Conservation (phyloP, 64 coral and sea anemone species). For the Porites australiensis region DNA sequence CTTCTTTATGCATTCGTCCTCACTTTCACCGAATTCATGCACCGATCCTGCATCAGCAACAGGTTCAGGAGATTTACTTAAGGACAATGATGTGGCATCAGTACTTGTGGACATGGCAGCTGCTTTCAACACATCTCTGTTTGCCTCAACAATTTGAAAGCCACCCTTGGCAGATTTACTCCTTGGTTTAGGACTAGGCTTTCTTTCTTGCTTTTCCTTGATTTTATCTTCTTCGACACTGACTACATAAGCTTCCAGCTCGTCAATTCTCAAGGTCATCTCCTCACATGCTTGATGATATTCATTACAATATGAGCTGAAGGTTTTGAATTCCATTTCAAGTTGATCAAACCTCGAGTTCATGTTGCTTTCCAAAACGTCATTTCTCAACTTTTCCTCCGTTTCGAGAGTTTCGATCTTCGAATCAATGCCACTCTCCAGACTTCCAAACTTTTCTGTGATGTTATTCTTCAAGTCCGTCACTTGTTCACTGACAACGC, state of each 20-base stretch:
- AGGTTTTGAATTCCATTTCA: neutral
- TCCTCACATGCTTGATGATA: neutral
- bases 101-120: neutral
- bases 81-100: neutral
- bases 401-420: conserved; percentile 21
- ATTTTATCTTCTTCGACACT: conserved; percentile 14
- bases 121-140: neutral
- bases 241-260: conserved; percentile 11
- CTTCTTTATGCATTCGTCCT: neutral
- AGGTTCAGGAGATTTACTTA: neutral
- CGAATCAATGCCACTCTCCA: neutral
- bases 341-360: conserved; percentile 16
- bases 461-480: neutral
- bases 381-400: conserved; percentile 9
- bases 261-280: conserved; percentile 1
- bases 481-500: neutral
- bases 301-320: neutral
- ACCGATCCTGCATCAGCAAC: neutral
- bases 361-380: neutral
- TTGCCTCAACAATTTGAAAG: neutral
- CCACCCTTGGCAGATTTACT: neutral
- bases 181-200: neutral
- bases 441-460: conserved; percentile 28
- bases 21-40: neutral
- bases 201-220: conserved; percentile 1